Conservation (phyloP, 2,113 vertebrate genomes). For the Tetrax tetrax region DNA sequence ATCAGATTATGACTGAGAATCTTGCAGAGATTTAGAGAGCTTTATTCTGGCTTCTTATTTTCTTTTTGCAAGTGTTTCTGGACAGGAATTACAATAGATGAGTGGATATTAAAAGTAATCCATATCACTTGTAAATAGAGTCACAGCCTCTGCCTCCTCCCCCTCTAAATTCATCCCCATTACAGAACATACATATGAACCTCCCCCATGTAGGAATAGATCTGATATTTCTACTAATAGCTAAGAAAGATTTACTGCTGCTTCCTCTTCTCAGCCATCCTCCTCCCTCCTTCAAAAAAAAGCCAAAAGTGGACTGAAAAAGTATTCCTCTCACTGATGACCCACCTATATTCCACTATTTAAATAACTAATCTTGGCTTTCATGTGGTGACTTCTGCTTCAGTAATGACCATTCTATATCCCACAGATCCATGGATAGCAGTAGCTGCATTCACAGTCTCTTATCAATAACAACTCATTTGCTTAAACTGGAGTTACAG, state of each 20-base stretch:
- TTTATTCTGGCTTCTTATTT: not conserved
- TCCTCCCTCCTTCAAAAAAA: not conserved
- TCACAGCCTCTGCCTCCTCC: not conserved
- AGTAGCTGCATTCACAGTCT: not conserved
- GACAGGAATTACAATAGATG: not conserved
- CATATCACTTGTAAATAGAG: not conserved
- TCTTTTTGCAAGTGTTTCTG: not conserved
- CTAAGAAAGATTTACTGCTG: not conserved
- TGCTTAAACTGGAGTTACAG: not conserved
- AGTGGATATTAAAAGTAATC: not conserved
- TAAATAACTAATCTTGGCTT: not conserved
- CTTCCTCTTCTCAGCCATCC: not conserved
- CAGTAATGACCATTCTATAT: not conserved
- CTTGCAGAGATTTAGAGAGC: not conserved
- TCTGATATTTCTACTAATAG: not conserved
- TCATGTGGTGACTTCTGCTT: not conserved
- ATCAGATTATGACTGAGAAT: slow-evolving; percentile 6
- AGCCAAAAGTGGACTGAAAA: not conserved
- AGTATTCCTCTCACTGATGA: not conserved
- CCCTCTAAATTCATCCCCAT: not conserved
- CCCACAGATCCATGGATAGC: not conserved
- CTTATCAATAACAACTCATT: not conserved
- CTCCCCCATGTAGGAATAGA: not conserved
- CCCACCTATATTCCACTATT: not conserved
- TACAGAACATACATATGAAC: not conserved